phyloP scores from a whole-genome alignment of 2,888 invertebrate species.

The Patella depressa region DNA sequence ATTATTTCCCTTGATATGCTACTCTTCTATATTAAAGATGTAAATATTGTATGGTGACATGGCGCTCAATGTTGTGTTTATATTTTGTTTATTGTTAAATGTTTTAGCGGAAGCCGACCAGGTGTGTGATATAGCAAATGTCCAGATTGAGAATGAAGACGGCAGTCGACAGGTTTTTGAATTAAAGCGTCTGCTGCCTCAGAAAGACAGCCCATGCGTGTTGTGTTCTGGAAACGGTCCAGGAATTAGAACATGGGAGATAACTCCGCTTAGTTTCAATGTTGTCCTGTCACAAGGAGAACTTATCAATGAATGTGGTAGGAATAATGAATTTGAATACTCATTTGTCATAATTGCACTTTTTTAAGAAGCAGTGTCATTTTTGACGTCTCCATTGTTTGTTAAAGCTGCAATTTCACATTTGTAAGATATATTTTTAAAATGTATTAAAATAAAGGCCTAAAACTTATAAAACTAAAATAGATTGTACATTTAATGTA shows the following conservation, averaged over 20 bases:
- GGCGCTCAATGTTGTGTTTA: conserved; percentile 23
- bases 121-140: conserved; percentile 47
- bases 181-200: conserved; percentile 52
- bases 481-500: too few species aligned
- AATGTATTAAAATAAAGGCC: too few species aligned
- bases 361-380: too few species aligned
- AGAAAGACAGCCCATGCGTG: conserved; percentile 49
- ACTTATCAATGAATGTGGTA: conserved; percentile 54
- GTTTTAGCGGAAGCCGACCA: conserved; percentile 20
- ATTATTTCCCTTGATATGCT: conserved; percentile 10
- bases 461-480: too few species aligned
- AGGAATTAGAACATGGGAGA: conserved; percentile 25
- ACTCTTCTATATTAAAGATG: background rate
- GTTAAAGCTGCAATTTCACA: too few species aligned
- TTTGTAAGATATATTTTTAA: too few species aligned
- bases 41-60: conserved; percentile 19
- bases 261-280: conserved; percentile 46
- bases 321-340: background rate
- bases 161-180: conserved; percentile 59
- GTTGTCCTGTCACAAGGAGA: conserved; percentile 53
- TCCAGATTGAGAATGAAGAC: conserved; percentile 60
- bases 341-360: too few species aligned
- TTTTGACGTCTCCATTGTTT: too few species aligned
- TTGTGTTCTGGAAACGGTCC: conserved; percentile 35
- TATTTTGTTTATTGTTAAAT: conserved; percentile 14